A percentile compares a stretch with the other conserved stretches of the same genome.
phyloP scores from a whole-genome alignment of 2,797 vertebrate species.

The Schizopygopsis malacanthus region DNA sequence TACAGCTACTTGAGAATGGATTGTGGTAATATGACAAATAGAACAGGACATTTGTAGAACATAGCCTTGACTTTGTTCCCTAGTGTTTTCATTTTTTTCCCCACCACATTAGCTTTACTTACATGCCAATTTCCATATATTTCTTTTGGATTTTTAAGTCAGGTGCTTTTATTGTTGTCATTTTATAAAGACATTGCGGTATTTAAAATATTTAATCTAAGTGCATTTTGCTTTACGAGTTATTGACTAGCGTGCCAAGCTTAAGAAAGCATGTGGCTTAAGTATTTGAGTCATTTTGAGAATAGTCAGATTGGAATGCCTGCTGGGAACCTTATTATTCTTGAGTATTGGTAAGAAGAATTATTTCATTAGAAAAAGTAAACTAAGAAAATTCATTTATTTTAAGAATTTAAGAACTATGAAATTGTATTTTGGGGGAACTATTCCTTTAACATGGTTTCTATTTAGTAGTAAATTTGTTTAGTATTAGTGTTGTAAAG shows the following conservation, averaged over 20 bases:
- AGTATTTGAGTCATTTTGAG: constrained; percentile 10
- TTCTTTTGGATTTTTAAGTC: neutral
- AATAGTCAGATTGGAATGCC: constrained; percentile 16
- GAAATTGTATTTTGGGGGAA: too few species aligned
- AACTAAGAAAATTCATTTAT: neutral
- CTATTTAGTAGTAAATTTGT: neutral
- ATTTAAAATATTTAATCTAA: constrained; percentile 11
- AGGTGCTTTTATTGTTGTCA: neutral
- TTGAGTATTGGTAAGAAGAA: neutral
- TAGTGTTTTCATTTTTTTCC: neutral
- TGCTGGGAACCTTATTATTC: neutral
- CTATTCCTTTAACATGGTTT: neutral
- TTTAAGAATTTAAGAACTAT: too few species aligned
- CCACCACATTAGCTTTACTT: neutral
- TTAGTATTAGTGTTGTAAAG: neutral
- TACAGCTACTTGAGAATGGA: neutral
- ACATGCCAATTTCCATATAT: neutral
- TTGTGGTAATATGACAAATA: neutral
- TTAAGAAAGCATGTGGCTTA: neutral
- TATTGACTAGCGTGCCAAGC: neutral
- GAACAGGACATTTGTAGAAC: neutral
- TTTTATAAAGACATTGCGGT: neutral
- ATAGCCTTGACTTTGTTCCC: neutral
- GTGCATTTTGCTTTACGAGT: neutral
- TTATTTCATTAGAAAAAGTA: neutral